phyloP scores from a whole-genome alignment of 2,797 vertebrate species.

The Tokudaia muenninki region DNA sequence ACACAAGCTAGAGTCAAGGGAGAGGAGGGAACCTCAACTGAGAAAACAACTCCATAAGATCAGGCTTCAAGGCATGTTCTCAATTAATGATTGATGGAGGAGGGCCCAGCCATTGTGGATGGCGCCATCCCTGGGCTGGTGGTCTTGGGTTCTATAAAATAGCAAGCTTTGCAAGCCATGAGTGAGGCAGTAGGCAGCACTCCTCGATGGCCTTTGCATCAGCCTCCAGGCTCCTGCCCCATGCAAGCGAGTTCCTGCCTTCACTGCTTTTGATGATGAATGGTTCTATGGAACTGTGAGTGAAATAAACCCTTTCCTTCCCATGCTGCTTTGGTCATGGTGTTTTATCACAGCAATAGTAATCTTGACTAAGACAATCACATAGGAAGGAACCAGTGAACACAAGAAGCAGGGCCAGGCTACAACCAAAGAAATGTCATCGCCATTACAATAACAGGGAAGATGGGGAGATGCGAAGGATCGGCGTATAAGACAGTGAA shows the following conservation, averaged over 20 bases:
- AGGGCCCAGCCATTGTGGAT: neutral
- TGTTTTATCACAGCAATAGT: neutral
- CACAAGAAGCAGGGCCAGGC: neutral
- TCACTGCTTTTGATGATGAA: neutral
- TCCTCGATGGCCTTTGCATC: neutral
- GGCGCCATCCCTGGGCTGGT: neutral
- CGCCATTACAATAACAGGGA: constrained; percentile 10
- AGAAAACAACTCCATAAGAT: neutral
- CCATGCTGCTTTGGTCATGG: neutral
- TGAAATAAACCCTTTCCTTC: neutral
- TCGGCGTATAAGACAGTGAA: neutral
- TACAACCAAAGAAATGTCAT: neutral
- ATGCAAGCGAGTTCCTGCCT: neutral
- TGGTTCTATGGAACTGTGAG: neutral
- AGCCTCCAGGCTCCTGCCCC: neutral
- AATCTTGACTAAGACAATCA: neutral
- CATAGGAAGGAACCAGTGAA: neutral
- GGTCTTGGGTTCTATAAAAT: neutral
- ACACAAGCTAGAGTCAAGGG: neutral
- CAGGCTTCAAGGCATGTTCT: neutral
- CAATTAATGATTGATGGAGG: neutral
- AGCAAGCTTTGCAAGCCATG: neutral
- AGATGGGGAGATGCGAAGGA: neutral
- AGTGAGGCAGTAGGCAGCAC: neutral
- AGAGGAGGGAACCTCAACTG: neutral